Percentiles rank a stretch among this genome's conserved stretches.
phyloP scores from a whole-genome alignment of 2,888 invertebrate species.

The Andricus curvator region DNA sequence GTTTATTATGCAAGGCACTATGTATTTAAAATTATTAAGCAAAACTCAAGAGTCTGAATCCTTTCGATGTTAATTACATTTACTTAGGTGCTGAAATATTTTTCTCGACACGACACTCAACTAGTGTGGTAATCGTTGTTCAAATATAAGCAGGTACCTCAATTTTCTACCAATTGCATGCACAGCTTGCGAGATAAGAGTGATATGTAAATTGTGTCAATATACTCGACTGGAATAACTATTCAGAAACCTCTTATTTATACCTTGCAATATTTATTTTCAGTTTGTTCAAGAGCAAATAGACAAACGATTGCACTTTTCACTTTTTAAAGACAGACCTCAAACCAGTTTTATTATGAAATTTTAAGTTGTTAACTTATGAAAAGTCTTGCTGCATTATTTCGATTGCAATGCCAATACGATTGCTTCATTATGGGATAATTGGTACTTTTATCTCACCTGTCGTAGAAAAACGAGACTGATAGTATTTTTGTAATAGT shows the following conservation, averaged over 20 bases:
- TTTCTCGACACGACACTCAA: conserved; percentile 10
- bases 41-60: conserved; percentile 19
- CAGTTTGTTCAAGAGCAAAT: not conserved
- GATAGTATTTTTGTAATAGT: not conserved
- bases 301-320: conserved; percentile 3
- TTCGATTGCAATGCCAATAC: not conserved
- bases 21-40: conserved; percentile 9
- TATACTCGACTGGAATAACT: not conserved
- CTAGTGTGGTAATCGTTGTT: conserved; percentile 28
- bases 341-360: not conserved
- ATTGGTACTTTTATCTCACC: not conserved
- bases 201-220: not conserved
- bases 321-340: not conserved
- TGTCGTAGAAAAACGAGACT: not conserved
- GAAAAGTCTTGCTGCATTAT: not conserved
- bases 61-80: conserved; percentile 25
- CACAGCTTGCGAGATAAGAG: conserved; percentile 9
- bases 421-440: not conserved
- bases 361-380: not conserved
- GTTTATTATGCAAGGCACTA: not conserved
- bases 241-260: not conserved
- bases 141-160: conserved; percentile 3
- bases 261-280: not conserved
- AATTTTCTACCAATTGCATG: not conserved
- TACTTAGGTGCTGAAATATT: conserved; percentile 39